These are phyloP conservation scores for Trachurus trachurus DNA, from an alignment of 2,797 vertebrate genomes.

Conservation along the genomic window DNA sequence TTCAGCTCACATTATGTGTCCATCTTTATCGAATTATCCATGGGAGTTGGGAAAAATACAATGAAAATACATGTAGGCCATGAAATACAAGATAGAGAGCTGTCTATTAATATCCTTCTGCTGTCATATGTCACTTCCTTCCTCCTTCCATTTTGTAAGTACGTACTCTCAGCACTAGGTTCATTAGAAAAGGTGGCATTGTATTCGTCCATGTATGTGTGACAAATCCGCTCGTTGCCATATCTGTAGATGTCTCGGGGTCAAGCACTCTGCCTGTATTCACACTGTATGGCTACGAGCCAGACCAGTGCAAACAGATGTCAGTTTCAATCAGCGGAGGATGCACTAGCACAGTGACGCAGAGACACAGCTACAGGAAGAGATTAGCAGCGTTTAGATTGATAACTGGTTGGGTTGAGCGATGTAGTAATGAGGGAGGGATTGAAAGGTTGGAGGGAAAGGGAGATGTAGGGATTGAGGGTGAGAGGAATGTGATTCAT, in stretches of 20 bases:
- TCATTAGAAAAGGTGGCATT: constrained; percentile 12
- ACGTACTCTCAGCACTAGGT: neutral
- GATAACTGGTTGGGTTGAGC: constrained; percentile 56
- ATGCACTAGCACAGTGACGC: constrained; percentile 69
- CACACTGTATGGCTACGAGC: constrained; percentile 51
- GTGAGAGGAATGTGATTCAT: constrained; percentile 27
- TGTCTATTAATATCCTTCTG: constrained; percentile 3
- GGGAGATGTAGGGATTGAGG: constrained; percentile 25
- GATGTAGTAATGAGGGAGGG: constrained; percentile 47
- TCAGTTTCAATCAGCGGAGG: constrained; percentile 77
- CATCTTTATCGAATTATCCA: neutral
- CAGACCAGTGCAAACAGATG: constrained; percentile 77
- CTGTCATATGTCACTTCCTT: constrained; percentile 11
- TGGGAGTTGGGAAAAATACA: neutral
- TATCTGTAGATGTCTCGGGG: constrained; percentile 40
- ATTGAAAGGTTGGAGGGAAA: constrained; percentile 32
- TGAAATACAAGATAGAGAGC: constrained; percentile 4
- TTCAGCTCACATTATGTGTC: neutral
- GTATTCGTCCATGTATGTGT: constrained; percentile 14
- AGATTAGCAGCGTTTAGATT: constrained; percentile 74
- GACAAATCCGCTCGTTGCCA: constrained; percentile 16
- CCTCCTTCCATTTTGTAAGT: constrained; percentile 11
- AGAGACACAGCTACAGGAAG: constrained; percentile 73
- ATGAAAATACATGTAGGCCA: neutral
- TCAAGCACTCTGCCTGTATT: constrained; percentile 29